Percentiles rank a stretch among this genome's conserved stretches.
phyloP scores from a whole-genome alignment of 1,140 invertebrate genomes.

The Papilio polyxenes region DNA sequence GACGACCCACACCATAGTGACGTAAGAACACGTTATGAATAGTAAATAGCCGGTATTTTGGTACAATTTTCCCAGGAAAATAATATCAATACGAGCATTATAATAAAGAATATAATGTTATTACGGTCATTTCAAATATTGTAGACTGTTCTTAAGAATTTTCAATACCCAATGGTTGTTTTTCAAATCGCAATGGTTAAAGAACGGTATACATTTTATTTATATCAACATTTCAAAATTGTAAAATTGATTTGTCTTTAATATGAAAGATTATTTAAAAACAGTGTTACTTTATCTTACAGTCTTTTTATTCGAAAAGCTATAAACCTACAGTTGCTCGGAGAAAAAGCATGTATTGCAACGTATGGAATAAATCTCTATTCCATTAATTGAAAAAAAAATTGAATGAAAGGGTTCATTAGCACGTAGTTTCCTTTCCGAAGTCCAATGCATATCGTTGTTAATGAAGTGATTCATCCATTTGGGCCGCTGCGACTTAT shows the following conservation, averaged over 20 bases:
- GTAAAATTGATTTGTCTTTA: too few relatives aligned
- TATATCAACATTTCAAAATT: too few relatives aligned
- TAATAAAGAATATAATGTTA: neutral
- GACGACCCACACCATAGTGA: constrained; percentile 25
- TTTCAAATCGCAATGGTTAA: too few relatives aligned
- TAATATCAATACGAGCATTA: neutral
- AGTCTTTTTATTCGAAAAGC: too few relatives aligned
- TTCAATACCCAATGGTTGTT: neutral
- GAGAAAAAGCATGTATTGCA: neutral
- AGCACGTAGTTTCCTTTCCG: constrained; percentile 6
- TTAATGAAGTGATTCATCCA: constrained; percentile 3
- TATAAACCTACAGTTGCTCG: neutral
- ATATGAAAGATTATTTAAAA: too few relatives aligned
- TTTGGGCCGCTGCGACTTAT: constrained; percentile 5
- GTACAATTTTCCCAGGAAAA: neutral
- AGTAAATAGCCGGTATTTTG: neutral
- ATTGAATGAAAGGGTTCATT: constrained; percentile 15
- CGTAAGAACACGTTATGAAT: neutral
- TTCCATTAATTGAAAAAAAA: neutral
- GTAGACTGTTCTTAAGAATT: neutral
- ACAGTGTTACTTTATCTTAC: too few relatives aligned
- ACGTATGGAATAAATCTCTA: neutral
- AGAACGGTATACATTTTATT: neutral
- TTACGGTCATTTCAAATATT: neutral
- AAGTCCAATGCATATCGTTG: constrained; percentile 14